Percentiles rank a stretch among this genome's conserved stretches.
Evolutionary conservation across 2,888 invertebrate species (phyloP).

Genomic region (Podabrus alpinus): DNA sequence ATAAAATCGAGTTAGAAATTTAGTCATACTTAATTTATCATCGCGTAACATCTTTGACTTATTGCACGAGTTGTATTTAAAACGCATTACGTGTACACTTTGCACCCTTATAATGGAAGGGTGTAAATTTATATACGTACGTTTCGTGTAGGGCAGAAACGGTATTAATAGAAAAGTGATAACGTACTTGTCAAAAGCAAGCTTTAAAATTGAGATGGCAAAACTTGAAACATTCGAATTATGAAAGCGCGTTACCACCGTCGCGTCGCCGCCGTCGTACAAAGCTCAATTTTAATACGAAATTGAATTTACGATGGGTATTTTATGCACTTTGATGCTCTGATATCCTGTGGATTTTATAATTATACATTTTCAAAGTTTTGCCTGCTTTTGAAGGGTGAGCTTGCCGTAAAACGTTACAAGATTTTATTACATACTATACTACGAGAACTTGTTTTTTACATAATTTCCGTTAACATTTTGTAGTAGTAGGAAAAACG

Average conservation of each 20-base stretch:
- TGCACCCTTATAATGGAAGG: conserved; percentile 19
- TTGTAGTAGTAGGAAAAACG: background rate
- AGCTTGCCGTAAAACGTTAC: background rate
- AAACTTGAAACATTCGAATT: conserved; percentile 34
- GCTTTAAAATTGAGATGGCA: conserved; percentile 27
- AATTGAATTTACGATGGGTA: conserved; percentile 53
- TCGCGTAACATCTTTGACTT: conserved; percentile 32
- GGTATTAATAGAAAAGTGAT: conserved; percentile 18
- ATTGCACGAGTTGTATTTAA: conserved; percentile 21
- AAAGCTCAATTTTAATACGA: conserved; percentile 51
- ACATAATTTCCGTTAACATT: background rate
- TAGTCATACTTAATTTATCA: conserved; percentile 37
- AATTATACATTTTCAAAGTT: conserved; percentile 47
- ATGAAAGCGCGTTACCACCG: conserved; percentile 30
- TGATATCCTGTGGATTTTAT: conserved; percentile 51
- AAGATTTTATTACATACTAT: background rate
- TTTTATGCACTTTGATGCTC: conserved; percentile 52
- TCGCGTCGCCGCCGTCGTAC: conserved; percentile 40
- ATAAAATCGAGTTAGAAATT: conserved; percentile 37
- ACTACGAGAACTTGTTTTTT: background rate
- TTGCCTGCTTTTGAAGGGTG: conserved; percentile 41
- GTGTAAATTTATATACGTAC: background rate
- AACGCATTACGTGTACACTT: conserved; percentile 19
- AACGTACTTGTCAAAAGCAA: conserved; percentile 32
- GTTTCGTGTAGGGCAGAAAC: conserved; percentile 1